Base-by-base conservation (phyloP, 2,797 vertebrate genomes). In the Bovichtus variegatus region DNA sequence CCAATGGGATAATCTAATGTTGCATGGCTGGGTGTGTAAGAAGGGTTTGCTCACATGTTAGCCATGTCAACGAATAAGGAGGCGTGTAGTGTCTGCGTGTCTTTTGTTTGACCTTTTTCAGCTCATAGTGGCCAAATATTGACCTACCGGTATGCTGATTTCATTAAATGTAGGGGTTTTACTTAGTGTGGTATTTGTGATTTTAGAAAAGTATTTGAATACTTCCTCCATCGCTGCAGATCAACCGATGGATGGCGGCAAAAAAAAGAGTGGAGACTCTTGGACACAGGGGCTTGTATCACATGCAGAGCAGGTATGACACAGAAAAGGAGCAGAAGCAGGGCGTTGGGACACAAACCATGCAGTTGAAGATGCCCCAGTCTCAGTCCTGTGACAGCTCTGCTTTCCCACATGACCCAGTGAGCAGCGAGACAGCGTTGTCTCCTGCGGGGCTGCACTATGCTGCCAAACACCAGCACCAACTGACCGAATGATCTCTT, bases 391-490 rank as follows among this genome's bases (percentile, higher is more conserved):
- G 9, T 50, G 43, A 43, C 27, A 23, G 29, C 38, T 64, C 46
- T 5, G 27, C 3, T 79, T 68, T 58, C 57, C 51, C 44, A 2
- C 51, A 40, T 53, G 51, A 67, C 27, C 63, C 51, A 51, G n/a
- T 44, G 64, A 36, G 57, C 43, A 46, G 15, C 5, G 46, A 74
- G 46, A 21, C 55, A 27, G 40, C 29, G 1, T 38, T 0, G 27
- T 54, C 40, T 61, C 55, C 46, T 46, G 47, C 55, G 36, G 29
- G 54, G 72, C 63, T 67, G 63, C 63, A 60, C 63, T 44, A 36
- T 21, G 36, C 57, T 44, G 36, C 47, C 15, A 5, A 60, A 67
- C 38, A 36, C 46, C n/a, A 27, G 44, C 44, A 50, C 27, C 46
- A 43, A 59, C 46, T 44, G 54, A 44, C 54, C 36, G 2, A 19